Percentiles rank a stretch among this genome's conserved stretches.
Conservation (phyloP, 2,113 vertebrate genomes). For the Otocyon megalotis region DNA sequence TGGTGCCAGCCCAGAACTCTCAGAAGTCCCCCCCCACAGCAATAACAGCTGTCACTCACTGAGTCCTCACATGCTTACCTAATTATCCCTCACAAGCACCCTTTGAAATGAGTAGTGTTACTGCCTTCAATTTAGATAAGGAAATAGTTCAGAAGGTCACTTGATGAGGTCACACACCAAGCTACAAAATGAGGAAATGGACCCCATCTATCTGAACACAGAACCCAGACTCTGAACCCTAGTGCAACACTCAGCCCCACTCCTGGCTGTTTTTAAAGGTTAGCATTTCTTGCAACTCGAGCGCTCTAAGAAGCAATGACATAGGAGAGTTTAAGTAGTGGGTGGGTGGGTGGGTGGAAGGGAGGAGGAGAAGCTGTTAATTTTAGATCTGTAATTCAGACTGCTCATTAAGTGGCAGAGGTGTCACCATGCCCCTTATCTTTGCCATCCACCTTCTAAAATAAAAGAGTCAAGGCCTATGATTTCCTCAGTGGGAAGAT, state of each 20-base stretch:
- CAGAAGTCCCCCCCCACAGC: background rate
- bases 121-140: background rate
- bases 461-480: constrained; percentile 68
- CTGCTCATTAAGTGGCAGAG: constrained; percentile 72
- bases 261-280: background rate
- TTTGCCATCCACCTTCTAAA: constrained; percentile 80
- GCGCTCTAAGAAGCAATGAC: constrained; percentile 30
- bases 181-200: background rate
- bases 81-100: background rate
- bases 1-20: background rate
- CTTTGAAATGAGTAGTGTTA: background rate
- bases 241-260: background rate
- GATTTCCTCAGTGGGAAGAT: constrained; percentile 58
- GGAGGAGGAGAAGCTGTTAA: constrained; percentile 81
- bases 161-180: background rate
- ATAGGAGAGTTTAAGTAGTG: background rate
- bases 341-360: constrained; percentile 69
- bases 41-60: background rate
- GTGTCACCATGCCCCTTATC: constrained; percentile 78
- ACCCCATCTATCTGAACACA: background rate
- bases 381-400: constrained; percentile 81
- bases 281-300: background rate
- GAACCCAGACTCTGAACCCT: background rate
- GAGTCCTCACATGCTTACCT: background rate
- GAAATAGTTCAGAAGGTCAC: background rate